Evolutionary conservation across 2,113 vertebrate genomes (phyloP).

Genomic region (Muscicapa adusta): DNA sequence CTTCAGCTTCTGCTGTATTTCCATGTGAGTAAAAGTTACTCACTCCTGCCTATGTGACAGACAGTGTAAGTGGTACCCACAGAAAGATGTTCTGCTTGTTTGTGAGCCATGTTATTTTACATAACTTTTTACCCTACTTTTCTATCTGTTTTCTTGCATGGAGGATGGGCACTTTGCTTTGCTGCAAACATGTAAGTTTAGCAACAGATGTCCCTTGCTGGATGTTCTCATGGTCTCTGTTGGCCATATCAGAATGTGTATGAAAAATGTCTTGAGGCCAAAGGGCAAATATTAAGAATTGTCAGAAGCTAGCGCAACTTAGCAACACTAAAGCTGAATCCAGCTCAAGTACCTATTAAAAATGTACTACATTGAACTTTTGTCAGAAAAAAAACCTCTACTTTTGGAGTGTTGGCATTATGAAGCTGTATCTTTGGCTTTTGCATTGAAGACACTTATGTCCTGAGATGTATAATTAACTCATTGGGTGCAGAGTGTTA

Average conservation of each 20-base stretch:
- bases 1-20: background rate
- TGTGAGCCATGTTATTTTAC: background rate
- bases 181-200: background rate
- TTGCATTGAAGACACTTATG: background rate
- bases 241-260: background rate
- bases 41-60: background rate
- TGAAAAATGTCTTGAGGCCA: background rate
- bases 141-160: background rate
- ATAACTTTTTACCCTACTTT: background rate
- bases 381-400: background rate
- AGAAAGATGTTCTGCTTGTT: background rate
- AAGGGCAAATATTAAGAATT: background rate
- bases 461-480: conserved; percentile 34
- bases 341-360: background rate
- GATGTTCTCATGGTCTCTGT: background rate
- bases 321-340: background rate
- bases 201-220: background rate
- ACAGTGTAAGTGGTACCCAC: background rate
- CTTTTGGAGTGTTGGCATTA: background rate
- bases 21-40: background rate
- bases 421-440: conserved; percentile 11
- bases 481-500: background rate
- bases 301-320: background rate
- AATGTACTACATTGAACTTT: background rate
- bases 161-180: background rate